Conservation (phyloP, 1,140 invertebrate genomes). For the Drosophila lowei region DNA sequence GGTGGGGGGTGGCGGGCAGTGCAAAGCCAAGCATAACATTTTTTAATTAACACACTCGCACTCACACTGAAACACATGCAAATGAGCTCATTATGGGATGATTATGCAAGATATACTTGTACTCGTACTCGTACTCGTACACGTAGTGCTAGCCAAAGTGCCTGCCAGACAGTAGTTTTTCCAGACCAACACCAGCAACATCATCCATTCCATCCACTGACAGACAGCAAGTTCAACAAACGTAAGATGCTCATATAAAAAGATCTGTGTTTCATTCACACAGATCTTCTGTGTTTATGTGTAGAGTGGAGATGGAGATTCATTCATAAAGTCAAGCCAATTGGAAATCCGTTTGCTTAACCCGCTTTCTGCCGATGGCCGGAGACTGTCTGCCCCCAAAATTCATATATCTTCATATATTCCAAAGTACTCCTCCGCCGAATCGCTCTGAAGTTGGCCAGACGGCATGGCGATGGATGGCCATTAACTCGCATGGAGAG, state of each 20-base stretch:
- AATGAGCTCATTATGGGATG: slow-evolving; percentile 74
- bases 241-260: slow-evolving; percentile 36
- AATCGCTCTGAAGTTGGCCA: slow-evolving; percentile 19
- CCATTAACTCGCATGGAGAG: slow-evolving; percentile 50
- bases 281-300: slow-evolving; percentile 13
- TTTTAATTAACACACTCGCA: slow-evolving; percentile 50
- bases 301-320: slow-evolving; percentile 63
- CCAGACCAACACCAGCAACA: slow-evolving; percentile 38
- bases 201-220: slow-evolving; percentile 9
- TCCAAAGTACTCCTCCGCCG: slow-evolving; percentile 8
- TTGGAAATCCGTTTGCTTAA: slow-evolving; percentile 77
- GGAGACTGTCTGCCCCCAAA: slow-evolving; percentile 1
- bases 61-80: slow-evolving; percentile 49
- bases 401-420: not conserved
- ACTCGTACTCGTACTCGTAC: slow-evolving; percentile 4
- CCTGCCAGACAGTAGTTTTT: slow-evolving; percentile 31
- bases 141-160: slow-evolving; percentile 17
- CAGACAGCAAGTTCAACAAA: slow-evolving; percentile 54
- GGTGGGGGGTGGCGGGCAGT: not conserved
- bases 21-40: slow-evolving; percentile 43
- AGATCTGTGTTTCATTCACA: slow-evolving; percentile 1
- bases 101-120: slow-evolving; percentile 63
- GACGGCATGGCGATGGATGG: slow-evolving; percentile 53
- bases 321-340: slow-evolving; percentile 76
- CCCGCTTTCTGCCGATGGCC: slow-evolving; percentile 42